A percentile compares a stretch with the other conserved stretches of the same genome.
Evolutionary conservation across 2,113 vertebrate species (phyloP).

Genomic region (Leptobrachium leishanense): DNA sequence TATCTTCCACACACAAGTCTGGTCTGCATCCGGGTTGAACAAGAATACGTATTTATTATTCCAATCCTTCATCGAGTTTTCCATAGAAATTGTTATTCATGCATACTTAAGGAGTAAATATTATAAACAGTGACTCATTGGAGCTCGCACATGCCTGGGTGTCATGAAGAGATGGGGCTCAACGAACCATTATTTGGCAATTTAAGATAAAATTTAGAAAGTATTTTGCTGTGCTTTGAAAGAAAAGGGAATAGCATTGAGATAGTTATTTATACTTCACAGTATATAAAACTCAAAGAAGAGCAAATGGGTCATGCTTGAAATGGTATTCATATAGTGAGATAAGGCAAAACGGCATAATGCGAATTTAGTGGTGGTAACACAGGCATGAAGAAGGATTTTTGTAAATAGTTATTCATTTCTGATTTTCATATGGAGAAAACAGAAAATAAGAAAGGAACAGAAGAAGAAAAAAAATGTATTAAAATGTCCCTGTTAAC

Average conservation of each 20-base stretch:
- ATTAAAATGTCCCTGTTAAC: no score
- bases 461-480: no score
- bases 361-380: no score
- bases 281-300: background rate
- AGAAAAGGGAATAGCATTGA: background rate
- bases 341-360: no score
- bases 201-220: slow-evolving; percentile 1
- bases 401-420: no score
- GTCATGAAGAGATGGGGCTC: background rate
- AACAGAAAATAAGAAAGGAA: no score
- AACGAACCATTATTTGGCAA: slow-evolving; percentile 2
- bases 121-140: background rate
- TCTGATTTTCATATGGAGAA: no score
- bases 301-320: background rate
- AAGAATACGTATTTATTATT: slow-evolving; percentile 26
- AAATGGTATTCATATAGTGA: no score
- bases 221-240: background rate
- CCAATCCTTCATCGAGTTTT: slow-evolving; percentile 39
- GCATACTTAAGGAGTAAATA: background rate
- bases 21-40: background rate
- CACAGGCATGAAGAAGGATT: no score
- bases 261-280: background rate
- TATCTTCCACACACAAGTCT: no score
- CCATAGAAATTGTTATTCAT: slow-evolving; percentile 9
- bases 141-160: slow-evolving; percentile 5